phyloP scores from a whole-genome alignment of 2,797 vertebrate species.

The Microctenopoma steveboyesi region DNA sequence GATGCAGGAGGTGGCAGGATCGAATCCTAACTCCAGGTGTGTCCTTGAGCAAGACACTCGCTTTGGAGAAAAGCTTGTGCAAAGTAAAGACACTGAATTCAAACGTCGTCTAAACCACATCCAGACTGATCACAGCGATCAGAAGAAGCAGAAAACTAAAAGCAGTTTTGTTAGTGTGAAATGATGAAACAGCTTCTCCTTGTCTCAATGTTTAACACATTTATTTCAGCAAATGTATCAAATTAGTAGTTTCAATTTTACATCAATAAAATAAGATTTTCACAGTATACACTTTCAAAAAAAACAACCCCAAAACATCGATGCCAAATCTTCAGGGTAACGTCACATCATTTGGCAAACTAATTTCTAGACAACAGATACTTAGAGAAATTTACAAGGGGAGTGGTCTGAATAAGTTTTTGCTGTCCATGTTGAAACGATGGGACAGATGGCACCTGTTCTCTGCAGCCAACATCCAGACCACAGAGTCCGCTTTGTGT shows the following conservation, averaged over 20 bases:
- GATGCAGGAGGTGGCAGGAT: too few species aligned
- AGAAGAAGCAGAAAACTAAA: too few species aligned
- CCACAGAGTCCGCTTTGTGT: conserved; percentile 21
- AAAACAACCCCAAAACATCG: background rate
- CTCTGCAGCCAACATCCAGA: conserved; percentile 22
- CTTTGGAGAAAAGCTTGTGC: too few species aligned
- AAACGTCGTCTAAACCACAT: too few species aligned
- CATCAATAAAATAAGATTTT: conserved; percentile 79
- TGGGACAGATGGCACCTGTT: conserved; percentile 39
- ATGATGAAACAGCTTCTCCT: too few species aligned
- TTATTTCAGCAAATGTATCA: conserved; percentile 84
- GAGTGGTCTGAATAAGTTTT: conserved; percentile 22
- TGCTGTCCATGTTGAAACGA: conserved; percentile 17
- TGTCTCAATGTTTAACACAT: conserved; percentile 70
- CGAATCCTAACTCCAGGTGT: too few species aligned
- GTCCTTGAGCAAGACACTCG: too few species aligned
- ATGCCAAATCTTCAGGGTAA: conserved; percentile 30
- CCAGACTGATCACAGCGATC: too few species aligned
- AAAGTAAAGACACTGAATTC: too few species aligned
- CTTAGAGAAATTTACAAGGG: conserved; percentile 51
- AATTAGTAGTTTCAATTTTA: conserved; percentile 76
- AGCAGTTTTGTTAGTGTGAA: too few species aligned
- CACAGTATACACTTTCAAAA: conserved; percentile 73
- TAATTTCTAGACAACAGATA: conserved; percentile 64
- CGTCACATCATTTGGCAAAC: conserved; percentile 68